Percentiles rank a stretch among this genome's conserved stretches.
Conservation (phyloP, 2,113 vertebrate genomes). For the Madoqua kirkii region DNA sequence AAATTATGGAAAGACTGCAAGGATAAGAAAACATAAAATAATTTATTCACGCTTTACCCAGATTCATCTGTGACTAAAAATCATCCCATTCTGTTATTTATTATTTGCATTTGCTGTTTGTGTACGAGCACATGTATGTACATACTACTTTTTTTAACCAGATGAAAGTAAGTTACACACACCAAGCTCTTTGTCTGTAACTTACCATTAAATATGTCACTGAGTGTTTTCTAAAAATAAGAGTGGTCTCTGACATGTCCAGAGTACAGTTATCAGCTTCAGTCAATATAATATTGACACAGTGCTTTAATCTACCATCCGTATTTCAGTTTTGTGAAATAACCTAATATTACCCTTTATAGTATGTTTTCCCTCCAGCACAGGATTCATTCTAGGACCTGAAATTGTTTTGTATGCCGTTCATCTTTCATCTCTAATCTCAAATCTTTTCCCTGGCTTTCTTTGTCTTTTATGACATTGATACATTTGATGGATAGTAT, state of each 20-base stretch:
- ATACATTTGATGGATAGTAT: not conserved
- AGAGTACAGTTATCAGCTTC: not conserved
- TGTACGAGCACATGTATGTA: accelerated
- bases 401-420: not conserved
- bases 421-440: not conserved
- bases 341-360: not conserved
- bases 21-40: not conserved
- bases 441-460: not conserved
- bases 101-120: not conserved
- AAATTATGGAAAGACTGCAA: not conserved
- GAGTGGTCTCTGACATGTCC: not conserved
- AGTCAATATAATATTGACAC: not conserved
- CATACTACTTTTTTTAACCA: not conserved
- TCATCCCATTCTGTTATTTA: not conserved
- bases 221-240: not conserved
- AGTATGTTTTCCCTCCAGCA: too few relatives aligned
- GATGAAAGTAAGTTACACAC: not conserved
- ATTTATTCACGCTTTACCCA: not conserved
- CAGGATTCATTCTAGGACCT: not conserved
- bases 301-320: not conserved
- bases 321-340: not conserved
- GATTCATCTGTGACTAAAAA: not conserved
- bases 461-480: not conserved
- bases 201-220: not conserved
- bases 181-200: not conserved